These are phyloP conservation scores for Acrossocheilus fasciatus DNA, from an alignment of 2,797 vertebrate genomes.

Conservation along the genomic window DNA sequence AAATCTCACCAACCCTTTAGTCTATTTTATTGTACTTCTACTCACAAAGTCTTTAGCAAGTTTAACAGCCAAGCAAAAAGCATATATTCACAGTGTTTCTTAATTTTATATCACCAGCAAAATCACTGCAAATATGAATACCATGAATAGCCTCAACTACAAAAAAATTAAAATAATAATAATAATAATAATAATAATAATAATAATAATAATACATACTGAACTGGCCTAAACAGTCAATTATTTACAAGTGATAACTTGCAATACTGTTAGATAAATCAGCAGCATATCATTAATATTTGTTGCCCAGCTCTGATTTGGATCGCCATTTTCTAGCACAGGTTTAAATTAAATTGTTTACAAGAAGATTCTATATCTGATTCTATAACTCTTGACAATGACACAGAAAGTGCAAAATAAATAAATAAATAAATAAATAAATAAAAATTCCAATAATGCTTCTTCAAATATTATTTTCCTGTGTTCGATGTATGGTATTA, in stretches of 20 bases:
- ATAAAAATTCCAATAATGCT: background rate
- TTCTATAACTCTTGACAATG: background rate
- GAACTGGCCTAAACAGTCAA: background rate
- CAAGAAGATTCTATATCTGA: background rate
- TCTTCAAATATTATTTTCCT: slow-evolving; percentile 37
- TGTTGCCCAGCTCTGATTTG: background rate
- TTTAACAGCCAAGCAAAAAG: background rate
- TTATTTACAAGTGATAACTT: background rate
- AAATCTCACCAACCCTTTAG: background rate
- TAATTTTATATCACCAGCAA: background rate
- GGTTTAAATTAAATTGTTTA: background rate
- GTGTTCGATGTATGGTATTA: slow-evolving; percentile 32
- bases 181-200: background rate
- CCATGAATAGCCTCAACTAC: background rate
- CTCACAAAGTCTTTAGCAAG: background rate
- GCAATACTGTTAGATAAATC: background rate
- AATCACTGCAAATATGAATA: background rate
- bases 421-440: background rate
- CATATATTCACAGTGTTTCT: background rate
- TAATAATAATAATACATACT: background rate
- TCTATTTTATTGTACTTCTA: background rate
- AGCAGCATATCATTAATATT: too few species aligned
- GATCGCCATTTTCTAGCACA: background rate
- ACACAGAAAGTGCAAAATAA: background rate
- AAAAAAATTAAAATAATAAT: background rate